phyloP scores from a whole-genome alignment of 2,888 invertebrate species.

The Linnaemya tessellans region DNA sequence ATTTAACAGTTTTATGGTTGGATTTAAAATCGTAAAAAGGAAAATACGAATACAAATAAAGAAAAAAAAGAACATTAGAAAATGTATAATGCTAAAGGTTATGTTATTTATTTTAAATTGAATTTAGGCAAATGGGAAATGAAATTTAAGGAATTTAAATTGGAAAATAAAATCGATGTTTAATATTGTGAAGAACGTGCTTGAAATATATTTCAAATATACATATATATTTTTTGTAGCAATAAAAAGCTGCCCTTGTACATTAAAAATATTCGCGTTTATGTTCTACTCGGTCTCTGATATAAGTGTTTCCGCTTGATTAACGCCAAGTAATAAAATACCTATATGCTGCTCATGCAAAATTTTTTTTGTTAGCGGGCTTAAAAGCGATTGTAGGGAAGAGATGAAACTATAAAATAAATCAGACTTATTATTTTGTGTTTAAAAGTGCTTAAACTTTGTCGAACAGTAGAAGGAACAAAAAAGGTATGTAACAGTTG shows the following conservation, averaged over 20 bases:
- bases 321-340: no score
- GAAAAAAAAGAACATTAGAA: background rate
- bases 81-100: conserved; percentile 25
- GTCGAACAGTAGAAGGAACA: no score
- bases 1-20: conserved; percentile 68
- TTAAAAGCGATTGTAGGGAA: background rate
- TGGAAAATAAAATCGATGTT: conserved; percentile 50
- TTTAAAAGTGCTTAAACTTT: no score
- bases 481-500: no score
- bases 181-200: conserved; percentile 23
- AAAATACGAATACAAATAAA: background rate
- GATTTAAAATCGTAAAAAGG: conserved; percentile 42
- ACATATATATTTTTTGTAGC: background rate
- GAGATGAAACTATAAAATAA: background rate
- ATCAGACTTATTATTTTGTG: no score
- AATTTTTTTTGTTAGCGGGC: background rate
- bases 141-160: conserved; percentile 57
- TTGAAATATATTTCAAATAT: conserved; percentile 11
- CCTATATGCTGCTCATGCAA: background rate
- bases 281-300: background rate
- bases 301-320: background rate
- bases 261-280: background rate
- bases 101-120: conserved; percentile 56
- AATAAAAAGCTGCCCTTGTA: background rate
- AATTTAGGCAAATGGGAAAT: conserved; percentile 45